A percentile compares a stretch with the other conserved stretches of the same genome.
These are phyloP conservation scores for Chaetorhynchus papuensis DNA, from an alignment of 2,113 vertebrate species.

Conservation along the genomic window DNA sequence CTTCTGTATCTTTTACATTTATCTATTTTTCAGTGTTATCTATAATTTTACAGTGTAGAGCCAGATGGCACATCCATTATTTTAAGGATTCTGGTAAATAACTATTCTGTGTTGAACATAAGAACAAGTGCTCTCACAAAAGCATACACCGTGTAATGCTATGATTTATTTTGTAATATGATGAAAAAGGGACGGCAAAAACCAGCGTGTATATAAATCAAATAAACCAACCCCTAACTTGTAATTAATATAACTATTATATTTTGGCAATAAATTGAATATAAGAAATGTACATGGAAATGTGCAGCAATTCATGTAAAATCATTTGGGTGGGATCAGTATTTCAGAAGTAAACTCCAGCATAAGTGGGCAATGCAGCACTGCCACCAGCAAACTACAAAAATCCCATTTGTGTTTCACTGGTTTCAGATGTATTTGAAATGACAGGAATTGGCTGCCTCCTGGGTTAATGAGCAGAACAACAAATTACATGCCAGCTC, in stretches of 20 bases:
- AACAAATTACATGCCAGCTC: not conserved
- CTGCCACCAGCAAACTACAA: not conserved
- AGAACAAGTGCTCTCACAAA: not conserved
- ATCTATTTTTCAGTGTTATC: not conserved
- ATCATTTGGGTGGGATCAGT: not conserved
- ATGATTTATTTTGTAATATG: not conserved
- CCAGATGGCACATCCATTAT: not conserved
- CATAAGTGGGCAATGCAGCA: not conserved
- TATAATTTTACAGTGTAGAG: not conserved
- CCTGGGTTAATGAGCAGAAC: constrained; percentile 15
- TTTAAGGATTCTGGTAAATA: not conserved
- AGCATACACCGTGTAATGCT: not conserved
- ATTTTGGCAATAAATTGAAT: not conserved
- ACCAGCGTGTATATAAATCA: not conserved
- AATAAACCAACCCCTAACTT: not conserved
- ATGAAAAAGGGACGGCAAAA: not conserved
- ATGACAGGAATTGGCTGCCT: constrained; percentile 30
- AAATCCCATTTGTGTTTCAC: not conserved
- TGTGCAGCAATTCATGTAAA: not conserved
- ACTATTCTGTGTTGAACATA: not conserved
- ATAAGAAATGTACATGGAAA: not conserved
- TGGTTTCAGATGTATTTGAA: constrained; percentile 20
- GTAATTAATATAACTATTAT: not conserved
- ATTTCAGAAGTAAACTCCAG: not conserved
- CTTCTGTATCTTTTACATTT: not conserved